phyloP scores from a whole-genome alignment of 2,888 invertebrate species.

The Eurois occulta region DNA sequence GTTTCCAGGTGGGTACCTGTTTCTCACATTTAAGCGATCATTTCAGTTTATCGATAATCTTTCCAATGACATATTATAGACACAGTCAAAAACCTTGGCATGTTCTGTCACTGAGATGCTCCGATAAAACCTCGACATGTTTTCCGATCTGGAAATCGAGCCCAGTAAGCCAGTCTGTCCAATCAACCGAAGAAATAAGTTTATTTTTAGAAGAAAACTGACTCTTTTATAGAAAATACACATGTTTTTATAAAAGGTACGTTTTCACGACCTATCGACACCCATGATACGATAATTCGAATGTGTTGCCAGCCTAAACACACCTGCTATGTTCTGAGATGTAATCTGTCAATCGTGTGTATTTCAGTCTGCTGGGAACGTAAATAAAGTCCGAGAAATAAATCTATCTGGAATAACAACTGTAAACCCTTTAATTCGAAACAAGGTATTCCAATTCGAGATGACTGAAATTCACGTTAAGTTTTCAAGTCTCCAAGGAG shows the following conservation, averaged over 20 bases:
- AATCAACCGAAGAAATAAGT: not conserved
- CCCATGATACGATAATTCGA: slow-evolving; percentile 34
- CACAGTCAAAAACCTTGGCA: not conserved
- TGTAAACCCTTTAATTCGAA: slow-evolving; percentile 15
- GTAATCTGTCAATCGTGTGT: slow-evolving; percentile 22
- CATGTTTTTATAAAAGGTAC: not conserved
- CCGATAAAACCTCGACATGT: not conserved
- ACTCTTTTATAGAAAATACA: not conserved
- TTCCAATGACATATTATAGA: not conserved
- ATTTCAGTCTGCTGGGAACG: slow-evolving; percentile 25
- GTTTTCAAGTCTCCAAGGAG: slow-evolving; percentile 2
- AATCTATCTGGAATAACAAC: slow-evolving; percentile 6
- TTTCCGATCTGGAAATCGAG: not conserved
- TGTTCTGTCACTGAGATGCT: not conserved
- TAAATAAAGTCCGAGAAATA: slow-evolving; percentile 33
- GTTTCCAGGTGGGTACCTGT: not conserved
- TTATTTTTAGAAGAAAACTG: not conserved
- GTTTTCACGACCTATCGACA: slow-evolving; percentile 15
- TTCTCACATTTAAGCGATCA: not conserved
- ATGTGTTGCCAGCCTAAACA: slow-evolving; percentile 25
- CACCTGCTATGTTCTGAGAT: slow-evolving; percentile 27
- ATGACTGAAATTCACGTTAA: slow-evolving; percentile 19
- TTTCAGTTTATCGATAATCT: not conserved
- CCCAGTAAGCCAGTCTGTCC: not conserved
- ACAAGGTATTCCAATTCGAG: slow-evolving; percentile 35